Evolutionary conservation across 2,113 vertebrate genomes (phyloP).

Genomic region (Sula dactylatra): DNA sequence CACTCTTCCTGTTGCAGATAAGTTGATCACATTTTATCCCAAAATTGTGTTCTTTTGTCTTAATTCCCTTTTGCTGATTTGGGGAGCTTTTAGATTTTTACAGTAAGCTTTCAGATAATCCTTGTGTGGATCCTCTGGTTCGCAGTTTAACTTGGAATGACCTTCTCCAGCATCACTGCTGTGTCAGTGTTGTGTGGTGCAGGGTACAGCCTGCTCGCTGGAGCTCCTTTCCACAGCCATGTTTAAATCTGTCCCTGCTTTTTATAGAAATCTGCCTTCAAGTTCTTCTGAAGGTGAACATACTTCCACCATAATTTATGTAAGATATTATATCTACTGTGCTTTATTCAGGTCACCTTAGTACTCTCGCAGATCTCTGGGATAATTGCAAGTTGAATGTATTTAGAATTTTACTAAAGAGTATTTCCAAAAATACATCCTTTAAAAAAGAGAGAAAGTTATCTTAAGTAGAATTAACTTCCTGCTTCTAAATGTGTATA

Average conservation of each 20-base stretch:
- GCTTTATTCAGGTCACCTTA: conserved; percentile 25
- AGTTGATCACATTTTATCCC: not conserved
- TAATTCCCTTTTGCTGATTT: not conserved
- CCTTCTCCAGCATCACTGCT: not conserved
- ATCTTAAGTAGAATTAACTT: not conserved
- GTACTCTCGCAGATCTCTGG: not conserved
- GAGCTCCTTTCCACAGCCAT: not conserved
- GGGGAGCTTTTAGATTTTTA: not conserved
- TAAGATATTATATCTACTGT: not conserved
- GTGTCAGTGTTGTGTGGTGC: not conserved
- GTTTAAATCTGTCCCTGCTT: conserved; percentile 22
- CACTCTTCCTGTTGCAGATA: not conserved
- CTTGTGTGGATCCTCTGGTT: not conserved
- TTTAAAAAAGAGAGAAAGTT: not conserved
- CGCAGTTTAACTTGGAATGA: not conserved
- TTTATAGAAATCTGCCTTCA: conserved; percentile 38
- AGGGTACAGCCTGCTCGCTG: not conserved
- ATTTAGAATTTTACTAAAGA: not conserved
- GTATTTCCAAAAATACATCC: not conserved
- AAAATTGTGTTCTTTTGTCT: not conserved
- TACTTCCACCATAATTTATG: not conserved
- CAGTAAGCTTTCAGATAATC: not conserved
- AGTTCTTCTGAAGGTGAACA: conserved; percentile 14
- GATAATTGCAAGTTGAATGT: not conserved
- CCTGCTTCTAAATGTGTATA: not conserved